Evolutionary conservation across 2,888 invertebrate species (phyloP).

Genomic region (Stenichneumon culpator): DNA sequence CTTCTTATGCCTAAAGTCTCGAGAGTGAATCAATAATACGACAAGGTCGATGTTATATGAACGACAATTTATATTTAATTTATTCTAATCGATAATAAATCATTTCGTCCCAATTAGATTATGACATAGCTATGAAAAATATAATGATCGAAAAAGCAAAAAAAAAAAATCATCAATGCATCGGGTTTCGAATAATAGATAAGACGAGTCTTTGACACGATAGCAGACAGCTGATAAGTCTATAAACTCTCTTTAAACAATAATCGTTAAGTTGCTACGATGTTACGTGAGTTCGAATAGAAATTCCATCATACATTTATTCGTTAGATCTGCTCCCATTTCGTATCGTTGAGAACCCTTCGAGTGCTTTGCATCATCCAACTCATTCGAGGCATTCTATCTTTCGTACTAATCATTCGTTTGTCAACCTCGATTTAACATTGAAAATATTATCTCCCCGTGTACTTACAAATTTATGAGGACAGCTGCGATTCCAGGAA

Average conservation of each 20-base stretch:
- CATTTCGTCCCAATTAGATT: background rate
- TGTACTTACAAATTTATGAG: conserved; percentile 44
- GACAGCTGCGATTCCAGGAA: conserved; percentile 40
- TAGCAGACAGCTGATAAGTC: conserved; percentile 17
- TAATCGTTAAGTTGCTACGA: conserved; percentile 28
- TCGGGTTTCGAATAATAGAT: conserved; percentile 29
- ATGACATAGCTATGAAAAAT: background rate
- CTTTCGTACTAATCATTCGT: conserved; percentile 32
- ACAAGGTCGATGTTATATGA: no score
- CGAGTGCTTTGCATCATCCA: background rate
- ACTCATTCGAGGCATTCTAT: conserved; percentile 35
- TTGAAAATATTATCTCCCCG: background rate
- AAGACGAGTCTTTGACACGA: conserved; percentile 26
- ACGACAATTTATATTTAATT: no score
- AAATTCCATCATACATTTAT: conserved; percentile 34
- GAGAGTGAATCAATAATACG: conserved; percentile 37
- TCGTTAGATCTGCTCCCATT: conserved; percentile 37
- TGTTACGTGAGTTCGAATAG: background rate
- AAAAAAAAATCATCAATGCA: background rate
- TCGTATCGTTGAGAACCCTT: conserved; percentile 13
- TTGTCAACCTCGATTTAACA: background rate
- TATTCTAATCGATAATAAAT: no score
- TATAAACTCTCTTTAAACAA: conserved; percentile 29
- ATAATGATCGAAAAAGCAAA: background rate
- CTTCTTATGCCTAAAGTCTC: background rate